Evolutionary conservation across 2,888 invertebrate genomes (phyloP).

Genomic region (Protophormia terraenovae): DNA sequence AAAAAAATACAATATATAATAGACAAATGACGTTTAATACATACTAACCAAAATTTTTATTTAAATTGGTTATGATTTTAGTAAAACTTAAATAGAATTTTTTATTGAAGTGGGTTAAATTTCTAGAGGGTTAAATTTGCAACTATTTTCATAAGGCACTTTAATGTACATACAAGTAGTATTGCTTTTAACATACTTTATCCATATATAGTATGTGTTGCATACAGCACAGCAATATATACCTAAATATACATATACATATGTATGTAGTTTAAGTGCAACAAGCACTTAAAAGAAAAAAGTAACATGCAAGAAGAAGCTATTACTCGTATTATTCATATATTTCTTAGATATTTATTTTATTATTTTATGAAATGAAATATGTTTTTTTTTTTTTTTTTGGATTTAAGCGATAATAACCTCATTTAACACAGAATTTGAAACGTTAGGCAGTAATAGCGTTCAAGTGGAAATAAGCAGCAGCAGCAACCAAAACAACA

Average conservation of each 20-base stretch:
- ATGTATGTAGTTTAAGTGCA: slow-evolving; percentile 63
- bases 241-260: too few relatives aligned
- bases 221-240: background rate
- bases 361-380: slow-evolving; percentile 29
- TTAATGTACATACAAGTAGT: background rate
- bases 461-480: slow-evolving; percentile 49
- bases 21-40: too few relatives aligned
- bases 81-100: too few relatives aligned
- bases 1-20: too few relatives aligned
- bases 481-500: background rate
- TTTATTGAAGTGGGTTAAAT: too few relatives aligned
- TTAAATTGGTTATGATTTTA: too few relatives aligned
- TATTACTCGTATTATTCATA: background rate
- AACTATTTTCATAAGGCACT: too few relatives aligned
- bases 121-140: too few relatives aligned
- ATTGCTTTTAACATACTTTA: background rate
- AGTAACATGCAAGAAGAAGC: slow-evolving; percentile 31
- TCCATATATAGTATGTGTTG: background rate
- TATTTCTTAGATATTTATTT: background rate
- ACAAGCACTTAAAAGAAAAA: slow-evolving; percentile 40
- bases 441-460: slow-evolving; percentile 46
- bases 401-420: slow-evolving; percentile 53
- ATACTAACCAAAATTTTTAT: too few relatives aligned
- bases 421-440: slow-evolving; percentile 54
- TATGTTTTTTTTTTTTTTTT: too few relatives aligned